A percentile compares a stretch with the other conserved stretches of the same genome.
These are phyloP conservation scores for Sitobion miscanthi DNA, from an alignment of 1,140 invertebrate species.

Conservation along the genomic window DNA sequence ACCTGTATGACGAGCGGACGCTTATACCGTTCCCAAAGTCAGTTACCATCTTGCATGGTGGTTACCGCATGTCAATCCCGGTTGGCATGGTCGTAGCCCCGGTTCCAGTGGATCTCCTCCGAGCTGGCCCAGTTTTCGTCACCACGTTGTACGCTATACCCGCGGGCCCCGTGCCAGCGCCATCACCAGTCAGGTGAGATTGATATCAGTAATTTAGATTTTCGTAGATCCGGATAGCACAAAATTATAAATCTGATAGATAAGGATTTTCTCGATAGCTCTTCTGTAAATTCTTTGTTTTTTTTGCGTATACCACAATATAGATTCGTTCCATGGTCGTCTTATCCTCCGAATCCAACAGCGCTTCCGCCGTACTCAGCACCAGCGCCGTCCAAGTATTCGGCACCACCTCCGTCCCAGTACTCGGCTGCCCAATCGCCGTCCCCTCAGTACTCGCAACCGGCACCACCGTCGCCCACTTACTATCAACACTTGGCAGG, in stretches of 20 bases:
- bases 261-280: not conserved
- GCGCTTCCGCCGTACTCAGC: not conserved
- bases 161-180: constrained; percentile 55
- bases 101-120: constrained; percentile 55
- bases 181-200: constrained; percentile 17
- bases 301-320: not conserved
- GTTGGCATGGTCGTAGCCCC: constrained; percentile 61
- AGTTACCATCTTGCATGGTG: constrained; percentile 60
- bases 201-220: not conserved
- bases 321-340: constrained; percentile 17
- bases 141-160: constrained; percentile 61
- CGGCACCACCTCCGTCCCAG: not conserved
- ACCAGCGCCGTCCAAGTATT: not conserved
- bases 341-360: not conserved
- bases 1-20: constrained; percentile 58
- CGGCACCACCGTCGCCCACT: not conserved
- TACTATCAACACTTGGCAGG: not conserved
- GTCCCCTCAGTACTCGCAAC: not conserved
- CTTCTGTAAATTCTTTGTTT: not conserved
- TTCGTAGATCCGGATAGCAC: not conserved
- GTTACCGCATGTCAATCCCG: constrained; percentile 60
- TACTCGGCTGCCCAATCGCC: not conserved
- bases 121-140: constrained; percentile 58
- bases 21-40: constrained; percentile 59
- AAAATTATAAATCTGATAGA: not conserved